A percentile compares a stretch with the other conserved stretches of the same genome.
These are phyloP conservation scores for Terrapene triunguis DNA, from an alignment of 2,113 vertebrate genomes.

Conservation along the genomic window DNA sequence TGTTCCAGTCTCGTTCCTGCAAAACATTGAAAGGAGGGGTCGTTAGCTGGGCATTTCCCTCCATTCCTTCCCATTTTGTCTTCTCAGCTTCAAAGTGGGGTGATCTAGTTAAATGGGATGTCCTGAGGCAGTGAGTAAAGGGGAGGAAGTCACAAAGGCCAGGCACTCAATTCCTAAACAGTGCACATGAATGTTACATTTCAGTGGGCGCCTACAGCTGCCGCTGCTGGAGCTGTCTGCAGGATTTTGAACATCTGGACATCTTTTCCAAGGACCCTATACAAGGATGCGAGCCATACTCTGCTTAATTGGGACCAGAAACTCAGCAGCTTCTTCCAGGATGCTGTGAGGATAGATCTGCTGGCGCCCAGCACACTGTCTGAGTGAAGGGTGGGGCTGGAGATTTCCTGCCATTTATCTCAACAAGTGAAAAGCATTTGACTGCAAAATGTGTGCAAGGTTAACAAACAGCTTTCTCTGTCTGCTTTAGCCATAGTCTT, in stretches of 20 bases:
- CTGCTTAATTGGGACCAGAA: not conserved
- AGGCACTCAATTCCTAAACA: not conserved
- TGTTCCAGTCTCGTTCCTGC: not conserved
- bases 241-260: not conserved
- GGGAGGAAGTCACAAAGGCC: not conserved
- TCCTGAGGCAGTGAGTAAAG: not conserved
- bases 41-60: not conserved
- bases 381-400: not conserved
- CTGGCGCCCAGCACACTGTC: accelerated
- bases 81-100: not conserved
- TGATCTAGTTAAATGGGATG: not conserved
- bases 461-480: not conserved
- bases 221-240: not conserved
- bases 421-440: not conserved
- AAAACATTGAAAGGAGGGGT: not conserved
- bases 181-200: not conserved
- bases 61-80: not conserved
- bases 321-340: accelerated
- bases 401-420: constrained; percentile 66
- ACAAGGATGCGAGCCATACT: accelerated
- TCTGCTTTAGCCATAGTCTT: not conserved
- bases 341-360: accelerated
- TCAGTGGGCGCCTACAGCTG: not conserved
- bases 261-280: not conserved
- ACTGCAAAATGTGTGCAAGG: not conserved